phyloP scores from a whole-genome alignment of 2,888 invertebrate species.

The Torymus aiolomorphi region DNA sequence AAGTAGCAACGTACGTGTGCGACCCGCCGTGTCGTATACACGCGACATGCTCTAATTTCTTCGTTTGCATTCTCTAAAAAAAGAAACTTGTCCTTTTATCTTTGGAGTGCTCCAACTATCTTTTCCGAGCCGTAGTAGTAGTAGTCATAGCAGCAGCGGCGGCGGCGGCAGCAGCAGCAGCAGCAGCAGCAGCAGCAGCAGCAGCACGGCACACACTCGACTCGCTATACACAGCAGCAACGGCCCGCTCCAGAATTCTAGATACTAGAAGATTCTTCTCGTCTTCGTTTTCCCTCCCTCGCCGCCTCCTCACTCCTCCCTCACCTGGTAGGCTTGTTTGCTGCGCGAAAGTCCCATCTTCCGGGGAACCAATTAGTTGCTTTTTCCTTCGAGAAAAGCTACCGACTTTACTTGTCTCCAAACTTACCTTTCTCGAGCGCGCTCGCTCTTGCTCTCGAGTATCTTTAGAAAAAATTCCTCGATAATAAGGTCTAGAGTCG shows the following conservation, averaged over 20 bases:
- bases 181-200: slow-evolving; percentile 61
- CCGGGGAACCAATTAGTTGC: slow-evolving; percentile 74
- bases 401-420: slow-evolving; percentile 54
- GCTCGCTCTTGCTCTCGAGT: slow-evolving; percentile 25
- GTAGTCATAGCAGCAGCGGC: not conserved
- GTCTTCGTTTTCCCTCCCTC: slow-evolving; percentile 58
- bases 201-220: slow-evolving; percentile 71
- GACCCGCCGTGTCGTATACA: slow-evolving; percentile 44
- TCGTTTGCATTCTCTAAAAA: slow-evolving; percentile 71
- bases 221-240: slow-evolving; percentile 42
- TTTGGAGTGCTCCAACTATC: slow-evolving; percentile 72
- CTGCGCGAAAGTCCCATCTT: slow-evolving; percentile 69
- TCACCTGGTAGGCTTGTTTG: slow-evolving; percentile 67
- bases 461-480: slow-evolving; percentile 48
- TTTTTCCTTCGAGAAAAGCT: slow-evolving; percentile 69
- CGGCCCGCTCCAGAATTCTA: slow-evolving; percentile 73
- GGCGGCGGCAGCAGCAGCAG: slow-evolving; percentile 55
- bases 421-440: slow-evolving; percentile 38
- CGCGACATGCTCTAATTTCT: slow-evolving; percentile 69
- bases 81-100: slow-evolving; percentile 69
- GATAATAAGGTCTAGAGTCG: slow-evolving; percentile 46
- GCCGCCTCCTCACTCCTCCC: slow-evolving; percentile 48
- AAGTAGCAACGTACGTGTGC: slow-evolving; percentile 56
- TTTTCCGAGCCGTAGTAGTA: slow-evolving; percentile 60
- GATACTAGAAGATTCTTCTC: slow-evolving; percentile 69